Conservation (phyloP, 2,113 vertebrate genomes). For the Echinops telfairi region DNA sequence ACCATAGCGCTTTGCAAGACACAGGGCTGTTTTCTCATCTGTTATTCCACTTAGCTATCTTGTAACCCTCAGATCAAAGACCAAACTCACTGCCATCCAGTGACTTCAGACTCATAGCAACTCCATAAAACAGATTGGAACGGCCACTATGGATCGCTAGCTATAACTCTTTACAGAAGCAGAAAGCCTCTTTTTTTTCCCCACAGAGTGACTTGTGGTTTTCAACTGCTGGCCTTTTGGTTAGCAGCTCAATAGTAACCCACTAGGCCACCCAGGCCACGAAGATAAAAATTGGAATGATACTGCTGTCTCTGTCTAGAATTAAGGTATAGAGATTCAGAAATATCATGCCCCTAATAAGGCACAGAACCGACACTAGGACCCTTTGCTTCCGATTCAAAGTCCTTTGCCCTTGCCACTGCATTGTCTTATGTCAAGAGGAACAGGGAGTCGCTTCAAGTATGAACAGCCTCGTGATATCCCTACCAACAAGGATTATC, state of each 20-base stretch:
- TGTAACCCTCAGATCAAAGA: neutral
- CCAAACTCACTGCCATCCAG: too few relatives aligned
- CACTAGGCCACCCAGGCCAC: too few relatives aligned
- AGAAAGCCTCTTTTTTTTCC: too few relatives aligned
- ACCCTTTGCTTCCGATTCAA: neutral
- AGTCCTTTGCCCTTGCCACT: neutral
- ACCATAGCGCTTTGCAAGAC: neutral
- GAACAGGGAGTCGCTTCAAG: neutral
- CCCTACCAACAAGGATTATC: too few relatives aligned
- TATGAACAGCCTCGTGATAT: neutral
- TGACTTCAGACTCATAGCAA: too few relatives aligned
- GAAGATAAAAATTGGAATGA: neutral
- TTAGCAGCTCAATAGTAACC: too few relatives aligned
- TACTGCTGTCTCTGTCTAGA: neutral
- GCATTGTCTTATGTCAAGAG: neutral
- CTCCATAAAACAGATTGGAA: too few relatives aligned
- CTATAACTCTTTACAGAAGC: too few relatives aligned
- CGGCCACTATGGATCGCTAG: too few relatives aligned
- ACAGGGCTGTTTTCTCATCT: neutral
- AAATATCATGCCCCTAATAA: neutral
- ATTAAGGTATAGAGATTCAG: neutral
- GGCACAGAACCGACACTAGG: neutral
- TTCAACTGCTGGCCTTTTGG: too few relatives aligned
- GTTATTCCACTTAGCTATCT: neutral
- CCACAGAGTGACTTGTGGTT: too few relatives aligned